Evolutionary conservation across 2,113 vertebrate genomes (phyloP), one percentile per base, ranked within the genome.

Genomic region (Pseudorhombus dupliciocellatus): DNA sequence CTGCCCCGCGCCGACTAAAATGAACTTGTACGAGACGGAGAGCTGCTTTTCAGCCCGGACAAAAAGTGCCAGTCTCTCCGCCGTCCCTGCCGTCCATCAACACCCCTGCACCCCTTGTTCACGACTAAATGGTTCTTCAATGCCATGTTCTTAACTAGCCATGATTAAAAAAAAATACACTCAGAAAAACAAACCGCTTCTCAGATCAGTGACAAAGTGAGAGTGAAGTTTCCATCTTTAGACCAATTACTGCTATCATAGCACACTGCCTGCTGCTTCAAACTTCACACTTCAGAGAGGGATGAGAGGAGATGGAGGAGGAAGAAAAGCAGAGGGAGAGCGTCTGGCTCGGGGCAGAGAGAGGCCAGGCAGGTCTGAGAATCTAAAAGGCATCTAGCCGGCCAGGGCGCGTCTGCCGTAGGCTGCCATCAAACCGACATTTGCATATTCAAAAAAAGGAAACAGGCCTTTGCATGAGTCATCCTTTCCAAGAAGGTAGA

Each of bases 381-480:
- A 68, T 73, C 61, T 66, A 73, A 77, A 77, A 79, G 70, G 72
- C 73, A 67, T 60, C 66, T 70, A 80, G 60, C 70, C 73, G 37
- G 62, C 51, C 83, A 84, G 77, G 84, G 78, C 34, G 77, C 83
- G 85, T 74, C 68, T 51, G 66, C 73, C 57, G 72, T 66, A 73
- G 59, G 70, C 78, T 60, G 66, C 77, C 84, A 60, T 86, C 73
- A 77, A 61, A 86, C 69, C 48, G 2, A 12, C 55, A 89, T 91
- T 90, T 90, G 77, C 84, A 90, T 90, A 87, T 88, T 90, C 61
- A 87, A 80, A 83, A 85, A 87, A 81, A 80, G 68, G 79, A 87
- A 84, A 78, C 50, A 67, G 64, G 44, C 70, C n/a, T 82, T 80
- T 52, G 69, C 28, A 69, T 88, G 87, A 91, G 55, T 91, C 84